Evolutionary conservation across 2,113 vertebrate species (phyloP).

Genomic region (Pyxicephalus adspersus): DNA sequence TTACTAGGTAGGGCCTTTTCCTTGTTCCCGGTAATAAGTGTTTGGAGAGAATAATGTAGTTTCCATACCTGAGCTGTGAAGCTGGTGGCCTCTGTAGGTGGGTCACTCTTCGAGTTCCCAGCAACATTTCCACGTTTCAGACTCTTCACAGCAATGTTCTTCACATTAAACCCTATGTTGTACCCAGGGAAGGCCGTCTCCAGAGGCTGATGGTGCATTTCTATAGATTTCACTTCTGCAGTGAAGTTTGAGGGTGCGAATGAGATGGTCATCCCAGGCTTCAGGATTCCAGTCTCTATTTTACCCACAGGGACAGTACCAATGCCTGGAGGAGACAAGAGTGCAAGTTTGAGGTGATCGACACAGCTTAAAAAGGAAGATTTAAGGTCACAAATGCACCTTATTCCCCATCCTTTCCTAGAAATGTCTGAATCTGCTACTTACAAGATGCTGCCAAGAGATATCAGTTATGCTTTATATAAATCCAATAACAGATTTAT

Average conservation of each 20-base stretch:
- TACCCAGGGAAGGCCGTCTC: slow-evolving; percentile 71
- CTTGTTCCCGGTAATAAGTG: no score
- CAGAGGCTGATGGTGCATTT: slow-evolving; percentile 73
- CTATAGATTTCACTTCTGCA: slow-evolving; percentile 75
- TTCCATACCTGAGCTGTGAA: slow-evolving; percentile 72
- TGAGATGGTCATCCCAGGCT: slow-evolving; percentile 74
- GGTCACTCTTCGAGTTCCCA: slow-evolving; percentile 76
- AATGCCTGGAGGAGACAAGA: slow-evolving; percentile 63
- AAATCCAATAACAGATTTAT: no score
- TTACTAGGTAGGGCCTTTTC: no score
- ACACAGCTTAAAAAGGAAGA: background rate
- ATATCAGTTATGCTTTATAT: no score
- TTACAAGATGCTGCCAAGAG: no score
- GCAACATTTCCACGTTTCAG: slow-evolving; percentile 71
- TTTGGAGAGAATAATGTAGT: no score
- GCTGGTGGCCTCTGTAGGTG: slow-evolving; percentile 72
- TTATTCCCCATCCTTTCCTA: no score
- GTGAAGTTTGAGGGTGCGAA: slow-evolving; percentile 74
- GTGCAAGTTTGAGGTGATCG: background rate
- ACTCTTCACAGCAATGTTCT: slow-evolving; percentile 74
- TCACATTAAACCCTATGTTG: slow-evolving; percentile 78
- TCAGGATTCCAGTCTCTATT: slow-evolving; percentile 73
- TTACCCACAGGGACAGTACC: slow-evolving; percentile 72
- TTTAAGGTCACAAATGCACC: background rate
- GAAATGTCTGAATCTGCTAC: no score